A percentile compares a stretch with the other conserved stretches of the same genome.
Evolutionary conservation across 1,140 invertebrate species (phyloP).

Genomic region (Diachasmimorpha longicaudata): DNA sequence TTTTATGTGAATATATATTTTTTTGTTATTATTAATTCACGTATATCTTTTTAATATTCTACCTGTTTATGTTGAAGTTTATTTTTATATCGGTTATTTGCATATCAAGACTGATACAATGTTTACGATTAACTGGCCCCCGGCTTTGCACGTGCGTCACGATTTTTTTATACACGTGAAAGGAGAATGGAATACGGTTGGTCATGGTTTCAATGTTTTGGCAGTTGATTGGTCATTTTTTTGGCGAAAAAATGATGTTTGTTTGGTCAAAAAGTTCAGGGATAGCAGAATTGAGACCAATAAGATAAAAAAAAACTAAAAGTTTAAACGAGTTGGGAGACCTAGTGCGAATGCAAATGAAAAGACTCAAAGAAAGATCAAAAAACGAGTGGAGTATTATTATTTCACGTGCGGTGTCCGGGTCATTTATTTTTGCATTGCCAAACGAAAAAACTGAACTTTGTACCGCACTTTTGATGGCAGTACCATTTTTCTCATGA

Average conservation of each 20-base stretch:
- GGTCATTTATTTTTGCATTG: neutral
- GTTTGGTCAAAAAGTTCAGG: no score
- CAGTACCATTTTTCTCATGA: no score
- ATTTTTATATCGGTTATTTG: neutral
- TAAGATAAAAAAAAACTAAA: neutral
- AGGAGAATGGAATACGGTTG: neutral
- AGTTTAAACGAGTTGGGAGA: neutral
- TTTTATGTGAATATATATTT: neutral
- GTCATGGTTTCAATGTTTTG: neutral
- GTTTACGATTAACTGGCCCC: neutral
- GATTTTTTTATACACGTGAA: slow-evolving; percentile 4
- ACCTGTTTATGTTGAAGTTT: neutral
- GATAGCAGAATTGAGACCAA: neutral
- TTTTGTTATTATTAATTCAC: neutral
- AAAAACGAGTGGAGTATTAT: neutral
- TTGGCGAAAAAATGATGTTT: no score
- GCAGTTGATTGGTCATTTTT: no score
- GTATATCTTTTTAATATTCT: neutral
- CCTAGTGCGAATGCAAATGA: neutral
- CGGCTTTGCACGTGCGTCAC: neutral
- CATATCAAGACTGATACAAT: neutral
- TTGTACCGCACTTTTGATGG: neutral
- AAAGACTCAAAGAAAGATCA: neutral
- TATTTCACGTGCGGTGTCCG: neutral
- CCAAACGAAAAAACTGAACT: neutral